Base-by-base conservation (phyloP, 2,888 invertebrate genomes). In the Panzeria rudis region DNA sequence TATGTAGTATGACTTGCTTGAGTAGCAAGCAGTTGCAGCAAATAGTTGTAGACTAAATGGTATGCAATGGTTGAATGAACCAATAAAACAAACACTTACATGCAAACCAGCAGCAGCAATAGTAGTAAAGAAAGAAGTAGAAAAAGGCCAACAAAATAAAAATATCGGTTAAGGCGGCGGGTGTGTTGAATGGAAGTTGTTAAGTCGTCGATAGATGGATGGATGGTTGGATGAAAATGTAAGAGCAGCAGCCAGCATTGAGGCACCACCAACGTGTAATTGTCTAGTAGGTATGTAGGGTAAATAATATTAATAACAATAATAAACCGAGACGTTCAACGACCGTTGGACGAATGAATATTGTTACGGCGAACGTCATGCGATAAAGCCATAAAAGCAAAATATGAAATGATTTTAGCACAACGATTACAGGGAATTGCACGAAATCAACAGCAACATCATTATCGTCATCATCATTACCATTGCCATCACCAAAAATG, bases 301-400 rank as follows among this genome's bases (percentile, higher is more conserved):
- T 85, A 85, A 85, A 79, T 84, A 75, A 75, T 75, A 81, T 68
- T 75, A 75, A 81, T 77, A 80, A 80, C 80, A 83, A 83, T 83
- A 82, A 85, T 68, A 85, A 84, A 86, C 88, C 87, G 84, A 85
- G 86, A 86, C 86, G 87, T 87, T 87, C 88, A 88, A 87, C 87
- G 88, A 88, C 86, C 86, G 86, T 86, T 87, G 85, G 80, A 84
- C 87, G 87, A 88, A 87, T 88, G 87, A 87, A 84, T 81, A 81
- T 75, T 81, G 86, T 86, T 86, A 85, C 83, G 77, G 86, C 84
- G 61, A 86, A 82, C 83, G 87, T 86, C 85, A 81, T 86, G 86
- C 87, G 86, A 87, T 87, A 86, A 86, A 87, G 87, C 88, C 86
- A 87, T 87, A 87, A 88, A 86, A 87, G 84, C 78, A 80, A 75